Conservation (phyloP, 2,888 invertebrate genomes). For the Crematogaster levior region DNA sequence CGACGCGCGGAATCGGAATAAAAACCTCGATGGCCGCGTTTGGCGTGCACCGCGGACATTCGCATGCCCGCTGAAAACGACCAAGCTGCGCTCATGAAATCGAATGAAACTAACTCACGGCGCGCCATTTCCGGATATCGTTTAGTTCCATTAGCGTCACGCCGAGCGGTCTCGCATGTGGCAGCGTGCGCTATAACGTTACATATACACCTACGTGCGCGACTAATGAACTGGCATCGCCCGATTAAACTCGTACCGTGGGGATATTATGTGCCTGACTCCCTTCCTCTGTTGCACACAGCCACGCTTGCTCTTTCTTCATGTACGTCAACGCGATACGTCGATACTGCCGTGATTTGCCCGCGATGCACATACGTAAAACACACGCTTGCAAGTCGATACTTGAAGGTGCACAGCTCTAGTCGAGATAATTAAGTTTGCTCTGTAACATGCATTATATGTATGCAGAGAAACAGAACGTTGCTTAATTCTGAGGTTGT, state of each 20-base stretch:
- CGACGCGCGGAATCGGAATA: slow-evolving; percentile 23
- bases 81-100: slow-evolving; percentile 79
- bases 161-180: slow-evolving; percentile 56
- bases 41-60: slow-evolving; percentile 27
- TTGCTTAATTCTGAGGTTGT: background rate
- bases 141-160: slow-evolving; percentile 80
- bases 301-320: slow-evolving; percentile 21
- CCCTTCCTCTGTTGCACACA: slow-evolving; percentile 12
- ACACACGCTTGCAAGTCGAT: slow-evolving; percentile 22
- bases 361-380: slow-evolving; percentile 19
- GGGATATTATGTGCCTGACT: slow-evolving; percentile 78
- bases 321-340: slow-evolving; percentile 11
- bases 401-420: slow-evolving; percentile 1
- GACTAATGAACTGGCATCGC: slow-evolving; percentile 84
- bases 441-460: background rate
- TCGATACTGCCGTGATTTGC: slow-evolving; percentile 34
- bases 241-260: slow-evolving; percentile 81
- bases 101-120: slow-evolving; percentile 81
- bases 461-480: background rate
- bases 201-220: slow-evolving; percentile 67
- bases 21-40: slow-evolving; percentile 24
- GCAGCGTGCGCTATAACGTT: slow-evolving; percentile 16
- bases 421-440: slow-evolving; percentile 9
- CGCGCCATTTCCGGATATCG: slow-evolving; percentile 78
- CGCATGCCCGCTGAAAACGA: slow-evolving; percentile 55